phyloP scores from a whole-genome alignment of 2,888 invertebrate genomes.

The Lucinisca nassula region DNA sequence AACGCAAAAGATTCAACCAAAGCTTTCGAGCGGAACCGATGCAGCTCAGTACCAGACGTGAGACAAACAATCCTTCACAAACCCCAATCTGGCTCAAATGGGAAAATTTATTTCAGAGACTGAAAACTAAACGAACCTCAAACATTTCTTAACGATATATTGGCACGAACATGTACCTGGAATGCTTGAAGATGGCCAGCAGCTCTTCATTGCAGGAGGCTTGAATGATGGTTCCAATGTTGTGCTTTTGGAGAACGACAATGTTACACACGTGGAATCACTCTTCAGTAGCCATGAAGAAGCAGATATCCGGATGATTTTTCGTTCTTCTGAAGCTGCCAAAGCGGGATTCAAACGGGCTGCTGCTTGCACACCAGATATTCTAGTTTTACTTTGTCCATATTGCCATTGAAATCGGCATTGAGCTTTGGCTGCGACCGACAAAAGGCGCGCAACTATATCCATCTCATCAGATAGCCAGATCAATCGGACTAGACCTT shows the following conservation, averaged over 20 bases:
- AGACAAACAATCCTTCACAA: not conserved
- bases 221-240: not conserved
- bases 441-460: not conserved
- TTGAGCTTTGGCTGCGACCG: not conserved
- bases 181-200: not conserved
- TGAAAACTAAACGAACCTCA: not conserved
- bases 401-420: not conserved
- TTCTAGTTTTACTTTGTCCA: not conserved
- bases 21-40: not conserved
- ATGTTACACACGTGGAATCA: not conserved
- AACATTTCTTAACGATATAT: not conserved
- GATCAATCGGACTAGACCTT: too few relatives aligned
- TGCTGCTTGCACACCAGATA: not conserved
- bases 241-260: not conserved
- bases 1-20: not conserved
- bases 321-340: not conserved
- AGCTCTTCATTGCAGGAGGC: not conserved
- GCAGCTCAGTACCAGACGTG: not conserved
- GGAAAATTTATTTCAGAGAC: not conserved
- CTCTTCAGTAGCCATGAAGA: not conserved
- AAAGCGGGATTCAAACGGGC: not conserved
- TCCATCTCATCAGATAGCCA: too few relatives aligned
- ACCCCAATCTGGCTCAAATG: not conserved
- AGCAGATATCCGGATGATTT: not conserved
- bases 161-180: not conserved